Base-by-base conservation (phyloP, 2,797 vertebrate genomes). In the Petrocephalus schoutedeni region DNA sequence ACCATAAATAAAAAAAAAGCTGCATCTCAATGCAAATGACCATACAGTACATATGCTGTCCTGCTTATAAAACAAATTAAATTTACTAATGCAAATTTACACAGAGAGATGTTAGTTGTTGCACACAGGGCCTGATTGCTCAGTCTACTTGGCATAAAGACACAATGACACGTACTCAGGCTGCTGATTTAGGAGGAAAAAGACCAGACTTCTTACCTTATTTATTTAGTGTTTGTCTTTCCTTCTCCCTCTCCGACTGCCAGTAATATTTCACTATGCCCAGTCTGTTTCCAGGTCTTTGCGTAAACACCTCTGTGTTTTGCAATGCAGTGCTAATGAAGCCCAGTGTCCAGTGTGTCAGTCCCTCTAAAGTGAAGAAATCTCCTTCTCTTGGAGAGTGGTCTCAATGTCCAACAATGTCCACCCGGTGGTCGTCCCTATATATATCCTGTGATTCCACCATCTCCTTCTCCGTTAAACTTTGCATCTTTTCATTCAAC, bases 401-500 rank as follows among this genome's bases (percentile, higher is more conserved):
- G 61, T 45, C 80, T 32, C 56, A 88, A 83, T 41, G 41, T 87
- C 49, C 87, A 61, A 21, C 51, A 88, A 85, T 84, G 87, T 88
- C 86, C 87, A 80, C 53, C 54, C 67, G 57, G 67, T 32, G 57
- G 21, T 28, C 23, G 53, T 71, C 36, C 84, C 58, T 87, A 88
- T 89, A 88, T 85, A 88, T 86, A 83, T 59, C 41, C 71, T 41
- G 23, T 89, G 67, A 86, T 8, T 86, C 80, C 64, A 86, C 85
- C 6, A 8, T 67, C 9, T 89, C 71, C 28, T 19, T 49, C 53
- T 86, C 77, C 89, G 28, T 88, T 51, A 59, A 91, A 88, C 85
- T 61, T 88, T 61, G 74, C 85, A 88, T 93, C 89, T 88, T 86
- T 87, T 94, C 93, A 90, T 91, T 95, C 95, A 95, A 92, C 94